phyloP scores from a whole-genome alignment of 2,888 invertebrate species.

The Spialia ferax region DNA sequence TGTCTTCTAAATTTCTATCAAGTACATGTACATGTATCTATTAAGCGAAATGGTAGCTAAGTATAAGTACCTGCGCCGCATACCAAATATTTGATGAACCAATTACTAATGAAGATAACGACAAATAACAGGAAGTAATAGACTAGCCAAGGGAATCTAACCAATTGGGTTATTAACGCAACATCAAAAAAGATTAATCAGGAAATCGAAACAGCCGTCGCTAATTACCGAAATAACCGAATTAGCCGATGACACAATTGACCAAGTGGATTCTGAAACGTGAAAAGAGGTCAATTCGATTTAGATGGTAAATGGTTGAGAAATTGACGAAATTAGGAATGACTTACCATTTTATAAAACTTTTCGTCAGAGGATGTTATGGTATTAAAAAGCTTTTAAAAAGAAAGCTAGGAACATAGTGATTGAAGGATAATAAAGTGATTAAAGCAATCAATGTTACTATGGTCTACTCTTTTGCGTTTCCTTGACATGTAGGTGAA shows the following conservation, averaged over 20 bases:
- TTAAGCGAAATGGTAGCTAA: too few species aligned
- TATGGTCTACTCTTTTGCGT: too few species aligned
- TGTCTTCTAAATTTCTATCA: too few species aligned
- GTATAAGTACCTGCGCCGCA: too few species aligned
- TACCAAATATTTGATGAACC: background rate
- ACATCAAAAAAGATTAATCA: background rate
- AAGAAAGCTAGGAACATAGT: too few species aligned
- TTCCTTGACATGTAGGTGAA: too few species aligned
- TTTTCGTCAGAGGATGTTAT: background rate
- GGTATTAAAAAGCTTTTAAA: too few species aligned
- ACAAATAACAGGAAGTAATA: background rate
- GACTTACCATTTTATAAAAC: constrained; percentile 12
- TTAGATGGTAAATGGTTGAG: constrained; percentile 17
- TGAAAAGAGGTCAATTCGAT: constrained; percentile 35
- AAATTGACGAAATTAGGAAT: constrained; percentile 43
- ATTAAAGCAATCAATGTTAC: too few species aligned
- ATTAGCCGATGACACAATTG: constrained; percentile 18
- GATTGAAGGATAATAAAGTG: too few species aligned
- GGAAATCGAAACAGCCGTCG: constrained; percentile 16
- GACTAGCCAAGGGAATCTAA: background rate
- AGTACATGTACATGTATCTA: too few species aligned
- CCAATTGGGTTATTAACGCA: background rate
- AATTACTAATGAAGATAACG: background rate
- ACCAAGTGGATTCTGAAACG: constrained; percentile 16
- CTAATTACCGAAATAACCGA: constrained; percentile 30